Conservation (phyloP, 1,140 invertebrate species). For the Delia radicum region DNA sequence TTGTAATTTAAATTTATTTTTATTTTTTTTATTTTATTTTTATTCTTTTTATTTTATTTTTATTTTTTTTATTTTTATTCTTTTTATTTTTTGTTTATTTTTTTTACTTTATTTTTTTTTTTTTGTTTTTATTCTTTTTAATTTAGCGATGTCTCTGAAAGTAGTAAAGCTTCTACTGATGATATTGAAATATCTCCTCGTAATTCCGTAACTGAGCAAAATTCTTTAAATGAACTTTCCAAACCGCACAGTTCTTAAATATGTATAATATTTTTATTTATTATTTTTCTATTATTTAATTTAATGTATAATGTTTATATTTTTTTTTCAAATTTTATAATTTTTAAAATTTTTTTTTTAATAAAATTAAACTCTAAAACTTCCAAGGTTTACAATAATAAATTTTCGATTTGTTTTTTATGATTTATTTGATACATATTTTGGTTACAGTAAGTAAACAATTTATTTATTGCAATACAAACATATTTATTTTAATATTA, state of each 20-base stretch:
- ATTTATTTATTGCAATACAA: not conserved
- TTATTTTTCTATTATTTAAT: slow-evolving; percentile 13
- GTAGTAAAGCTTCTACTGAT: slow-evolving; percentile 33
- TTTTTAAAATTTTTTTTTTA: not conserved
- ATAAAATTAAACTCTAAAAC: not conserved
- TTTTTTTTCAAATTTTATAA: slow-evolving; percentile 1
- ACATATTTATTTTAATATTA: too few relatives aligned
- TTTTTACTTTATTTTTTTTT: not conserved
- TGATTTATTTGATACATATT: not conserved
- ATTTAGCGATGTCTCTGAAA: slow-evolving; percentile 42
- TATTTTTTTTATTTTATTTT: not conserved
- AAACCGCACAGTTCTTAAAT: not conserved
- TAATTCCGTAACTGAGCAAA: not conserved
- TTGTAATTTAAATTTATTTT: not conserved
- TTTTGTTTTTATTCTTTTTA: slow-evolving; percentile 27
- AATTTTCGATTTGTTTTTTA: not conserved
- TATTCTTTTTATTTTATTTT: not conserved
- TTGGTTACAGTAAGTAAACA: not conserved
- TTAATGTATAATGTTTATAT: not conserved
- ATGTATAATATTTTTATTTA: not conserved
- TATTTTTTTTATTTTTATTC: slow-evolving; percentile 13
- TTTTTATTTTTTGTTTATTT: slow-evolving; percentile 21
- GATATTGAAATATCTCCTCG: slow-evolving; percentile 44
- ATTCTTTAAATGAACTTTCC: not conserved
- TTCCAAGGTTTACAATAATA: not conserved